Evolutionary conservation across 2,888 invertebrate species (phyloP), one percentile per base, ranked within the genome.

Genomic region (Oligia latruncula): DNA sequence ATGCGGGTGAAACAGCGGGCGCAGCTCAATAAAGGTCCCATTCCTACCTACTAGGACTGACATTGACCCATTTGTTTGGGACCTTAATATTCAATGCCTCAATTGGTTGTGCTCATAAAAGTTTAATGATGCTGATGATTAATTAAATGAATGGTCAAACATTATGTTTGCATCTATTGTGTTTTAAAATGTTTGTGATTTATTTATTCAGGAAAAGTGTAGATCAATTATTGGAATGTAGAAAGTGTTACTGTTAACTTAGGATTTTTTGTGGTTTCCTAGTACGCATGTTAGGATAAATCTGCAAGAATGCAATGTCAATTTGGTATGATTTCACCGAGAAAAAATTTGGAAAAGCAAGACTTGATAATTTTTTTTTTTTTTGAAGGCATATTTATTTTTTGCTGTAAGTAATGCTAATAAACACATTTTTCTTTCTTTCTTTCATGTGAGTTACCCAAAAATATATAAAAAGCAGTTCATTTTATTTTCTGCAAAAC

Each of bases 11-110:
- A 58, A 58, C 58, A 0, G 0, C 1, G 4, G 9, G 6, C 0
- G 4, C 9, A 58, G 23, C 9, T 58, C 67, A 77, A 75, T 85
- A 74, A 55, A 74, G 75, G 75, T 74, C 74, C 78, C 66, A 43
- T 71, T 71, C 76, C 65, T 77, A 43, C 35, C 8, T 46, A 29
- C 17, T 73, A 6, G 43, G n/a, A 43, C 40, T 49, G 88, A 88
- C 90, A 91, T 90, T 92, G 92, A 90, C 91, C 90, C 80, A 87
- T 87, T 83, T 89, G 77, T 86, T 87, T 83, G 74, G 85, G 82
- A 85, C 85, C 88, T 88, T 78, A 80, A 82, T 82, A 82, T 85
- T 88, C 82, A 89, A 87, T 87, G 76, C 66, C 77, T 84, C 86
- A 90, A 92, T 90, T 90, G 82, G 88, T 78, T 74, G 73, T 35